phyloP scores from a whole-genome alignment of 64 coral and sea anemone species.

The Montipora sp. region DNA sequence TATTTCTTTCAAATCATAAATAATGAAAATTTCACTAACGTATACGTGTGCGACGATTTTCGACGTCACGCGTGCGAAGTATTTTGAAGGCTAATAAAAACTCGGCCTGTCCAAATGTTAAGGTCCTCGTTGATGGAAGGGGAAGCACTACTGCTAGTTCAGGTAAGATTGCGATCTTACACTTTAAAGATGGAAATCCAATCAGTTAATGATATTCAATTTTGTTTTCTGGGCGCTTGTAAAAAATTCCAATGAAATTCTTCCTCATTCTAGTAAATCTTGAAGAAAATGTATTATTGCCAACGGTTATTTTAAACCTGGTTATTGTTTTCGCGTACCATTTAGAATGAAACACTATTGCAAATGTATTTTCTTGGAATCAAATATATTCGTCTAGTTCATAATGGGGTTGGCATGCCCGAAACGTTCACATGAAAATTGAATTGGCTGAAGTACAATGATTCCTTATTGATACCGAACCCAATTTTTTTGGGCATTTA shows the following conservation, averaged over 20 bases:
- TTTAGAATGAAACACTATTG: not conserved
- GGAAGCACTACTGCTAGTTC: slow-evolving; percentile 19
- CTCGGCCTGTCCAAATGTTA: not conserved
- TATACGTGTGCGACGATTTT: not conserved
- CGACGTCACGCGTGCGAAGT: not conserved
- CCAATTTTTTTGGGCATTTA: too few relatives aligned
- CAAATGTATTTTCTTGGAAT: not conserved
- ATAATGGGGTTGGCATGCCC: not conserved
- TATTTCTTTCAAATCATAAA: slow-evolving; percentile 35
- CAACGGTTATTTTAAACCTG: not conserved
- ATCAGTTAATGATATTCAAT: not conserved
- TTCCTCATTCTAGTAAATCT: too few relatives aligned
- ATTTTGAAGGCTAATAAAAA: not conserved
- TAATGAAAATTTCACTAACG: slow-evolving; percentile 9
- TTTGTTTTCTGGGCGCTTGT: not conserved
- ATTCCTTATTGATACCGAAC: not conserved
- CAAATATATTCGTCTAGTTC: not conserved
- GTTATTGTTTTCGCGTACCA: not conserved
- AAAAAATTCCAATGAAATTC: too few relatives aligned
- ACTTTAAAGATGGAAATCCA: not conserved
- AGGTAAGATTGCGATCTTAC: not conserved
- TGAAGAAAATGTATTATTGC: not conserved
- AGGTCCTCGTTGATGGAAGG: not conserved
- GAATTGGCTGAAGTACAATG: not conserved
- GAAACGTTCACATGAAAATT: not conserved